These are phyloP conservation scores for Brachycybe producta DNA, from an alignment of 2,888 invertebrate species.

Conservation along the genomic window DNA sequence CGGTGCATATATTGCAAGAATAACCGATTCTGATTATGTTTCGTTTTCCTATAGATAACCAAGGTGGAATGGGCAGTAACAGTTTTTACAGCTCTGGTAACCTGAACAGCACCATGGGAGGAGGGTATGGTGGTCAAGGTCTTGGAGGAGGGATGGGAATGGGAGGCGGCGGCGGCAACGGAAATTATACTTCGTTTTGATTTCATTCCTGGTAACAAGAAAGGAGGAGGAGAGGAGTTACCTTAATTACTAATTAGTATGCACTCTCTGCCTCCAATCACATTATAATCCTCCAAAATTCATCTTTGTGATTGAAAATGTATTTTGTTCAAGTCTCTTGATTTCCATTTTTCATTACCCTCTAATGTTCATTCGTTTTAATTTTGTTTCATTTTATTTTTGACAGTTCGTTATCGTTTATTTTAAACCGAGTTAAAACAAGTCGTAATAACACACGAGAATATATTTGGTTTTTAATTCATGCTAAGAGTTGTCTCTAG, in stretches of 20 bases:
- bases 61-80: slow-evolving; percentile 18
- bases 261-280: neutral
- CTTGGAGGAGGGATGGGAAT: slow-evolving; percentile 17
- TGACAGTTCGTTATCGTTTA: too few species aligned
- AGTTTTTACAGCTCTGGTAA: slow-evolving; percentile 17
- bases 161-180: slow-evolving; percentile 17
- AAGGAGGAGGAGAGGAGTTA: too few species aligned
- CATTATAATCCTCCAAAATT: too few species aligned
- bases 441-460: too few species aligned
- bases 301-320: too few species aligned
- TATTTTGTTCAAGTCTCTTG: too few species aligned
- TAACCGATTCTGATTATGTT: neutral
- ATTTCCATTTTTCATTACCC: too few species aligned
- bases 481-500: neutral
- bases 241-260: neutral
- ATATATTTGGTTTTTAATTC: neutral
- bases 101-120: slow-evolving; percentile 15
- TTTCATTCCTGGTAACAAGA: too few species aligned
- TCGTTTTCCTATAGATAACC: slow-evolving; percentile 5
- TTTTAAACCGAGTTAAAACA: too few species aligned
- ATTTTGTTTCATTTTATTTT: too few species aligned
- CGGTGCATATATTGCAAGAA: neutral
- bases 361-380: too few species aligned
- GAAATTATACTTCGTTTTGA: slow-evolving; percentile 19
- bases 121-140: slow-evolving; percentile 15